Conservation (phyloP, 1,140 invertebrate genomes). For the Sipha flava region DNA sequence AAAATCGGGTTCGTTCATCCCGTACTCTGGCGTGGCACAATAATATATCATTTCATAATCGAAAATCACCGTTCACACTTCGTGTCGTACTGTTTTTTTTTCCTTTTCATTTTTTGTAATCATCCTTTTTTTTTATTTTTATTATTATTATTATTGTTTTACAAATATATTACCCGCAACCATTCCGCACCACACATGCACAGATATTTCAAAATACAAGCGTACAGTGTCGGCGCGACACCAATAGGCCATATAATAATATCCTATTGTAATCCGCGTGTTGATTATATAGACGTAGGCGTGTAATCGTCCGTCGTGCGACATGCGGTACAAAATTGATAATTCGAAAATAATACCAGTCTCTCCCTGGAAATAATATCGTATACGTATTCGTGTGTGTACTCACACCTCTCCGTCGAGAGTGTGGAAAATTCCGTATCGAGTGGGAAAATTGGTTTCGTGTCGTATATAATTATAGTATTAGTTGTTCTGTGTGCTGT, state of each 20-base stretch:
- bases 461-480: not conserved
- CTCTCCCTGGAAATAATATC: not conserved
- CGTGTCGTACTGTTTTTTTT: not conserved
- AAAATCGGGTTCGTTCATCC: not conserved
- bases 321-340: slow-evolving; percentile 20
- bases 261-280: slow-evolving; percentile 8
- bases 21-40: not conserved
- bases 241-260: not conserved
- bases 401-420: not conserved
- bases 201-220: not conserved
- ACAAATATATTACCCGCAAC: not conserved
- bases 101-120: too few species aligned
- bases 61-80: slow-evolving; percentile 24
- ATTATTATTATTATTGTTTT: not conserved
- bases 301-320: slow-evolving; percentile 24
- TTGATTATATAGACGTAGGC: slow-evolving; percentile 5
- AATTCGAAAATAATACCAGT: slow-evolving; percentile 19
- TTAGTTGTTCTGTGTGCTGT: not conserved
- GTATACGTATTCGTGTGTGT: too few species aligned
- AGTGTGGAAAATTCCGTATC: not conserved
- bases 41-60: not conserved
- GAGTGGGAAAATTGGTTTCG: not conserved
- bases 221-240: not conserved
- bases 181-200: not conserved
- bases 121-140: not conserved